A percentile compares a stretch with the other conserved stretches of the same genome.
Conservation (phyloP, 2,888 invertebrate genomes). For the Plebejus argus region DNA sequence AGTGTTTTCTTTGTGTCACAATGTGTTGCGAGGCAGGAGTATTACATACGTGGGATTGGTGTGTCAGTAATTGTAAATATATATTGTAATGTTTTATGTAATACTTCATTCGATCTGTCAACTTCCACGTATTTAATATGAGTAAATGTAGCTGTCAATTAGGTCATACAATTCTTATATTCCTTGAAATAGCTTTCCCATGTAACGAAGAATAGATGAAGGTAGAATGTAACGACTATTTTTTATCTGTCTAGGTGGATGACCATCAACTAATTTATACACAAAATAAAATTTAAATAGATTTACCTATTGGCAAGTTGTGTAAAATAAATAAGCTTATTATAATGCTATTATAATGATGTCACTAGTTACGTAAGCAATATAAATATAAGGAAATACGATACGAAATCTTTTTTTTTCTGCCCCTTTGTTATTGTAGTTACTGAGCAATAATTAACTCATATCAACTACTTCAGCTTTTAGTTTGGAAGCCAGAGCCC, state of each 20-base stretch:
- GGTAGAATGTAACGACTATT: slow-evolving; percentile 77
- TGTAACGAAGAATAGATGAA: slow-evolving; percentile 69
- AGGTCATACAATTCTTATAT: slow-evolving; percentile 72
- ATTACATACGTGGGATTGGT: slow-evolving; percentile 70
- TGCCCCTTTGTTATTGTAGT: neutral
- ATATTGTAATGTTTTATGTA: slow-evolving; percentile 69
- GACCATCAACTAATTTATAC: slow-evolving; percentile 80
- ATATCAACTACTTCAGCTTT: slow-evolving; percentile 91
- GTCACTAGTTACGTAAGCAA: slow-evolving; percentile 82
- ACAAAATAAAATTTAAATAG: slow-evolving; percentile 74
- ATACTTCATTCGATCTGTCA: slow-evolving; percentile 71
- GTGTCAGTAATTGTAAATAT: slow-evolving; percentile 78
- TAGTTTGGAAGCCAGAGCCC: slow-evolving; percentile 91
- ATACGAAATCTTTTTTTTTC: slow-evolving; percentile 53
- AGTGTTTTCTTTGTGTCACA: slow-evolving; percentile 48
- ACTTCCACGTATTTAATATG: slow-evolving; percentile 71
- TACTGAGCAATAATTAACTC: slow-evolving; percentile 35
- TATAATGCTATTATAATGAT: slow-evolving; percentile 79
- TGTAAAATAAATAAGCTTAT: slow-evolving; percentile 81
- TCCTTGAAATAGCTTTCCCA: slow-evolving; percentile 71
- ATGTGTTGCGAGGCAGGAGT: slow-evolving; percentile 67
- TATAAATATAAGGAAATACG: slow-evolving; percentile 79
- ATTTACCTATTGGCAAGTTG: slow-evolving; percentile 78
- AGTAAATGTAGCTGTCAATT: slow-evolving; percentile 73
- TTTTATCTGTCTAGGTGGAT: slow-evolving; percentile 79